A percentile compares a stretch with the other conserved stretches of the same genome.
phyloP scores from a whole-genome alignment of 2,797 vertebrate genomes.

The Varecia variegata region DNA sequence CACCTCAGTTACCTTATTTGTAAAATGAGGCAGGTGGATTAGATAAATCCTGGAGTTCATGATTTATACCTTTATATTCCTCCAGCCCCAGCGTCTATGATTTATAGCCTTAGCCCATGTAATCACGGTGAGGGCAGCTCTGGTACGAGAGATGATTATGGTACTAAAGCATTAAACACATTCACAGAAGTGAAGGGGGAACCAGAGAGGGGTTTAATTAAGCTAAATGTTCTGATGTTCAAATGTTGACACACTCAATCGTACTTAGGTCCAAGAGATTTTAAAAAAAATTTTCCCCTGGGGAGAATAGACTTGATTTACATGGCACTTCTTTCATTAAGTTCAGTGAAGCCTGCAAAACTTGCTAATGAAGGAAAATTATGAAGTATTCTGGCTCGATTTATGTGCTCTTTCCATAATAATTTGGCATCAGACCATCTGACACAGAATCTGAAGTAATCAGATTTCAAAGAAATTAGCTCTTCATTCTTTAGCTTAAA shows the following conservation, averaged over 20 bases:
- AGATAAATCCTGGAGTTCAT: background rate
- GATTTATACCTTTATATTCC: background rate
- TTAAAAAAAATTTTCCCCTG: constrained; percentile 26
- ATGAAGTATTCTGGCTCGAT: constrained; percentile 73
- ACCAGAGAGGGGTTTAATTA: constrained; percentile 61
- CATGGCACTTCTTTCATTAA: constrained; percentile 74
- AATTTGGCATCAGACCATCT: constrained; percentile 70
- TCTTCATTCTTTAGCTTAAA: constrained; percentile 27
- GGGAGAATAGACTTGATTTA: constrained; percentile 71
- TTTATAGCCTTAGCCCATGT: background rate
- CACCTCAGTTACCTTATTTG: background rate
- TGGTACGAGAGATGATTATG: background rate
- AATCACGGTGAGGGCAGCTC: background rate
- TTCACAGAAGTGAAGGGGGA: constrained; percentile 31
- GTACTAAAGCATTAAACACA: background rate
- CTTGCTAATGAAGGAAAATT: constrained; percentile 78
- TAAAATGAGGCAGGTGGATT: constrained; percentile 28
- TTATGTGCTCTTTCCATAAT: constrained; percentile 70
- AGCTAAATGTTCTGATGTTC: constrained; percentile 66
- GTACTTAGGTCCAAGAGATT: constrained; percentile 61
- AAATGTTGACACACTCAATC: constrained; percentile 62
- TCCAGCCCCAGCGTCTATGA: background rate
- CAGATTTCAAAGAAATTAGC: constrained; percentile 68
- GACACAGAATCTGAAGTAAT: constrained; percentile 65
- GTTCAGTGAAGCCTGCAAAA: constrained; percentile 75